Evolutionary conservation across 2,113 vertebrate species (phyloP).

Genomic region (Trinectes maculatus): DNA sequence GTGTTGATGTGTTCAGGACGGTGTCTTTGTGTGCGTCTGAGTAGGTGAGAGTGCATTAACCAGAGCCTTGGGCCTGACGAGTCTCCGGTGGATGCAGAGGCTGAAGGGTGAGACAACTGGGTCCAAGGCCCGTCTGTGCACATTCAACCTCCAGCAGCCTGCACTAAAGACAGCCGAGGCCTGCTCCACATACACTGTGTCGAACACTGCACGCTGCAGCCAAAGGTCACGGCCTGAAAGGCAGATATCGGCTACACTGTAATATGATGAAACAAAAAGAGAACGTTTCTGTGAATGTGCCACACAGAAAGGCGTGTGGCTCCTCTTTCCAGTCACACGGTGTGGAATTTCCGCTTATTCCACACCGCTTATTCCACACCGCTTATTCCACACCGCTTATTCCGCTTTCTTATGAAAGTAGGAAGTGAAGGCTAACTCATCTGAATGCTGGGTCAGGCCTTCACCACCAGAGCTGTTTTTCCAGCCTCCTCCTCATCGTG

Average conservation of each 20-base stretch:
- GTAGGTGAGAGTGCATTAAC: conserved; percentile 47
- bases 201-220: conserved; percentile 21
- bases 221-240: conserved; percentile 43
- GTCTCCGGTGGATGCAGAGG: conserved; percentile 32
- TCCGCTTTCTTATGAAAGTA: conserved; percentile 39
- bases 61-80: conserved; percentile 51
- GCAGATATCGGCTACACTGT: conserved; percentile 30
- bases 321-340: conserved; percentile 30
- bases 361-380: too few species aligned
- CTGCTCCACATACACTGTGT: conserved; percentile 34
- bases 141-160: conserved; percentile 41
- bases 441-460: conserved; percentile 63
- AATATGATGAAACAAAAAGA: conserved; percentile 36
- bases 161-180: conserved; percentile 37
- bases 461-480: conserved; percentile 47
- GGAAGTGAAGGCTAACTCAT: conserved; percentile 46
- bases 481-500: conserved; percentile 37
- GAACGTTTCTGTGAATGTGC: conserved; percentile 25
- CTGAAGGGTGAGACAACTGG: conserved; percentile 16
- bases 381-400: too few species aligned
- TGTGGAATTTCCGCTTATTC: conserved; percentile 32
- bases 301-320: conserved; percentile 22
- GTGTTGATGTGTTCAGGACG: conserved; percentile 17
- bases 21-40: conserved; percentile 11
- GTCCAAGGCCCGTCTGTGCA: conserved; percentile 37